Evolutionary conservation across 1,140 invertebrate species (phyloP), one percentile per base, ranked within the genome.

Genomic region (Grapholita molesta): DNA sequence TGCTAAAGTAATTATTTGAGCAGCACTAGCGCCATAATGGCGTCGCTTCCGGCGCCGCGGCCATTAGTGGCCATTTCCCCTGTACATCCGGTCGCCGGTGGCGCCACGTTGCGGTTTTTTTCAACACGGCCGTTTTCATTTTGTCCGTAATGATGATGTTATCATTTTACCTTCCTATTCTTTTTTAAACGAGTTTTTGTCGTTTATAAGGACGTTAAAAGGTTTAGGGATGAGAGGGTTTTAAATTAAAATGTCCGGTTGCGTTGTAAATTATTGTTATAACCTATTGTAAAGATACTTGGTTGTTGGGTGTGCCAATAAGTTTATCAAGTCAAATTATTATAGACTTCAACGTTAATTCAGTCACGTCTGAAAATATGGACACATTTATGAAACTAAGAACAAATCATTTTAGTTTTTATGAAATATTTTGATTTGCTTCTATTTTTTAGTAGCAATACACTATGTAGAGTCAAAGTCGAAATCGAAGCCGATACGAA

Each of bases 41-140:
- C 78, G 80, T 71, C 69, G 73, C 84, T 87, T 89, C 85, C 85
- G 83, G 79, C 74, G 80, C 76, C 77, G 76, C 77, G 73, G 82
- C 86, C 87, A 89, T 89, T 89, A 90, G 86, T 89, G 85, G 82
- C 85, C 80, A 89, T 89, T 89, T 89, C 87, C 87, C 82, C 80
- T 65, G 74, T 35, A 74, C 82, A 86, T 89, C 85, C 85, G 75
- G 73, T 73, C 72, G 77, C 71, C 66, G 55, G 71, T 66, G 78
- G 70, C 74, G 79, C 77, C 75, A 65, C 68, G 25, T 57, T 57
- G 53, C 53, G 53, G 53, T 57, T 57, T 57, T 55, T 57, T 57
- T 18, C 18, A 25, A 53, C 23, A 53, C 24, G 61, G 70, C 65
- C 64, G 67, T 77, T 73, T 74, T 77, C 74, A 75, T 73, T 72